These are phyloP conservation scores for Amitus sp. DNA, from an alignment of 2,888 invertebrate genomes.

Conservation along the genomic window DNA sequence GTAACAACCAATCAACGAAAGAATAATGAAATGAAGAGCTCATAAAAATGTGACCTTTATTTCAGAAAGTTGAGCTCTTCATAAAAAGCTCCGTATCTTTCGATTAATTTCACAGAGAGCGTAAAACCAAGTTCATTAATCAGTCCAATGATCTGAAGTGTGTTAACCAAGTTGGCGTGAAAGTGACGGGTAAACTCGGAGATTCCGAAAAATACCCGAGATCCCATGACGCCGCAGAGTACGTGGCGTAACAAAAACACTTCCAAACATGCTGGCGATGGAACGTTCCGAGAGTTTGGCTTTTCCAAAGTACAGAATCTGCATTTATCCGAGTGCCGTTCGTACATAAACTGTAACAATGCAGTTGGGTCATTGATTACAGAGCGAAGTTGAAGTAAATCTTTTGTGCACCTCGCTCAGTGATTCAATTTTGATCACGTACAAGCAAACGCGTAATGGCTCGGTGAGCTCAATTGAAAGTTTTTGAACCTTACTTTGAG, in stretches of 20 bases:
- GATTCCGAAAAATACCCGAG: too few species aligned
- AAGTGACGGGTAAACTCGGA: too few species aligned
- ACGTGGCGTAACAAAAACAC: too few species aligned
- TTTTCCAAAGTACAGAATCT: neutral
- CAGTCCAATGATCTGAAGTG: too few species aligned
- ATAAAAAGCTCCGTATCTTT: neutral
- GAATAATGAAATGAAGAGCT: constrained; percentile 2
- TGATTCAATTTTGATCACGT: neutral
- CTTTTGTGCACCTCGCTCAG: neutral
- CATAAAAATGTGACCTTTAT: neutral
- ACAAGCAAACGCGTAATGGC: neutral
- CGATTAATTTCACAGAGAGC: too few species aligned
- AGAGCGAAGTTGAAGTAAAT: neutral
- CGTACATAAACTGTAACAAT: too few species aligned
- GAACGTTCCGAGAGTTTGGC: constrained; percentile 1
- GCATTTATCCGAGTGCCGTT: neutral
- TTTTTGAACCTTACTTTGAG: constrained; percentile 19
- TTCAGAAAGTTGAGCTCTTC: neutral
- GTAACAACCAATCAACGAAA: constrained; percentile 1
- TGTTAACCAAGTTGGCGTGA: too few species aligned
- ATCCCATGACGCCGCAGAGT: too few species aligned
- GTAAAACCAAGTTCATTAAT: too few species aligned
- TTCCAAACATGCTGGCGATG: neutral
- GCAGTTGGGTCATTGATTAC: too few species aligned
- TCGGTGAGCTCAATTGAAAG: constrained; percentile 7